Conservation (phyloP, 2,888 invertebrate genomes). For the Tryphoninae sp. region DNA sequence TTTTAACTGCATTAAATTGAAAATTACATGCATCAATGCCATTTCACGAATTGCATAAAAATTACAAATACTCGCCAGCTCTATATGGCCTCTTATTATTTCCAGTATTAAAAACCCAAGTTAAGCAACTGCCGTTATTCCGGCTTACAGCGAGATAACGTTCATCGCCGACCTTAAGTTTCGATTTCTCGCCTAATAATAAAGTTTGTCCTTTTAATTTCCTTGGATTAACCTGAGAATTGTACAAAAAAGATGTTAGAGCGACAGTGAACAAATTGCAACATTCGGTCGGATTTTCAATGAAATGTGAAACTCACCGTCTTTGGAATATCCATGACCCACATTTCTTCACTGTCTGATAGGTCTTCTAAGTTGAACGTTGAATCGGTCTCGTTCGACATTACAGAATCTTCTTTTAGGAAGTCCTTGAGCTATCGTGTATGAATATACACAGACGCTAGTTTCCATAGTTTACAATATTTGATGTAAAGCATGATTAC, state of each 20-base stretch:
- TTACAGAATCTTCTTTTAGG: conserved; percentile 63
- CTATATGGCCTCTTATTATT: conserved; percentile 65
- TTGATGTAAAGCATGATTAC: background rate
- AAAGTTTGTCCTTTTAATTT: conserved; percentile 69
- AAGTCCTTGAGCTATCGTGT: conserved; percentile 69
- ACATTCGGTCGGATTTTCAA: background rate
- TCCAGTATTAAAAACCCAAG: conserved; percentile 69
- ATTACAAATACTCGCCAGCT: conserved; percentile 64
- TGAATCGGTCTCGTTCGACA: conserved; percentile 54
- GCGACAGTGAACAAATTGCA: background rate
- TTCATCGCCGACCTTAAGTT: conserved; percentile 69
- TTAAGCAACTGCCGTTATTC: conserved; percentile 60
- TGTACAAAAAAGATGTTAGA: background rate
- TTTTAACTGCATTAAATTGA: background rate
- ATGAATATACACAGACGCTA: background rate
- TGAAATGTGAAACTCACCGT: conserved; percentile 62
- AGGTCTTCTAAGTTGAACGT: conserved; percentile 69
- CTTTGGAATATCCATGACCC: conserved; percentile 73
- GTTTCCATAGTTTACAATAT: background rate
- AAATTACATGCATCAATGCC: background rate
- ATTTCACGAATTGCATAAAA: background rate
- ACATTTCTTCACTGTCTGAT: conserved; percentile 72
- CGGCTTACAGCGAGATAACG: conserved; percentile 67
- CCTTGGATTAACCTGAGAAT: conserved; percentile 67
- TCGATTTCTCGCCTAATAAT: conserved; percentile 69